Base-by-base conservation (phyloP, 2,888 invertebrate species). In the Galerucella pusilla region DNA sequence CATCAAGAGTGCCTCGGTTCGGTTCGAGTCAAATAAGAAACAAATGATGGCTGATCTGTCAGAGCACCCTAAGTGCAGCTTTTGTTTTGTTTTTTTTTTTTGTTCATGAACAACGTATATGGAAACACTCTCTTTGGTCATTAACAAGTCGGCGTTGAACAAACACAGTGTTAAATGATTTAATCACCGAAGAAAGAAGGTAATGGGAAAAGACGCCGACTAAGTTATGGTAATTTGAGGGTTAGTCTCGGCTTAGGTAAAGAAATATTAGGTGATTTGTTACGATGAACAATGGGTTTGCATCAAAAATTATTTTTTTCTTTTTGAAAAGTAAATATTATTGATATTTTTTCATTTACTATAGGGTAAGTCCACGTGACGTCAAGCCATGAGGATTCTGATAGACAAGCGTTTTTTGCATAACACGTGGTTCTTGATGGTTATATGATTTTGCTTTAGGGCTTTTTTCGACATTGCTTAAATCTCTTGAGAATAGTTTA, bases 91-190 rank as follows among this genome's bases (percentile, higher is more conserved):
- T 57, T 49, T 54, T 54, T 54, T 57, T 57, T n/a, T 42, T 42
- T 68, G 57, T n/a, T n/a, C n/a, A n/a, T n/a, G n/a, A n/a, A n/a
- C n/a, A 57, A 68, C 60, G 20, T 68, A 68, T 59, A 46, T 68
- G 35, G 42, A 59, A 59, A 60, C 42, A 60, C 59, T 45, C 54
- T 68, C 59, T 68, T 16, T 68, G 68, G 68, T 68, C 60, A 68
- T 68, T 68, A 68, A 68, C 59, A 68, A 60, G 72, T 72, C 66
- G 72, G 72, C 72, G 59, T 67, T 72, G 59, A 72, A 72, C 66
- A 72, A 72, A 72, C 72, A 72, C 46, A 45, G 60, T 57, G 72
- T 71, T 71, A 71, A 71, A 66, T 60, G 66, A 66, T 66, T 72
- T 67, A 68, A 68, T 68, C 68, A 68, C 68, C 54, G 68, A 42